Evolutionary conservation across 2,113 vertebrate species (phyloP), one percentile per base, ranked within the genome.

Genomic region (Onychostoma macrolepis): DNA sequence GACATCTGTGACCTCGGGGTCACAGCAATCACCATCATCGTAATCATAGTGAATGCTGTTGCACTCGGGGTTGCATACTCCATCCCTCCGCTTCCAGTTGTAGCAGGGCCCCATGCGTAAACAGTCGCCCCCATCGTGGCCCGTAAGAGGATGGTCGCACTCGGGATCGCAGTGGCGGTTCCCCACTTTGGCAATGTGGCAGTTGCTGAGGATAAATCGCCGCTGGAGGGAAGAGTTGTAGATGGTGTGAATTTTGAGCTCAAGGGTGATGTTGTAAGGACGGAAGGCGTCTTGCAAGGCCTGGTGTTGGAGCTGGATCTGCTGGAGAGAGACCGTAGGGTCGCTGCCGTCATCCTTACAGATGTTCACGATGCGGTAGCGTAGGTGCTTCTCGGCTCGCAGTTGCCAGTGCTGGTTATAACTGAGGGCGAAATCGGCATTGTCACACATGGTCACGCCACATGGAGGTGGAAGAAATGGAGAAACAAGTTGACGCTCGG

Each of bases 21-120:
- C 96, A 0, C 98, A 99, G 94, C 98, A 99, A 93, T 99, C 98
- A 0, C 98, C 98, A 0, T 99, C 98, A 0, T 99, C 98, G 0
- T 98, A 99, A 91, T 99, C 97, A 0, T 97, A 96, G 88, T 96
- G 85, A 92, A 98, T 96, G 80, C 96, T 97, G 94, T 99, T 99
- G 93, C 98, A 99, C 87, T 97, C 97, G 85, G 90, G 90, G 74
- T 99, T 95, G 76, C 98, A 99, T 79, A 97, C 8, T 0, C 97
- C 97, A 0, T 99, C 97, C 1, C 96, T 95, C 80, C 96, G 96
- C 91, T 97, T 97, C 97, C 97, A 98, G 91, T 94, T 93, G 93
- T 97, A 98, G 90, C 98, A 99, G 76, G 96, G 94, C 24, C 96
- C 95, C 2, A 94, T 91, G 41, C 95, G 93, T 0, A 95, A 94